These are phyloP conservation scores for Drosophila subsilvestris DNA, from an alignment of 2,888 invertebrate species.

Conservation along the genomic window DNA sequence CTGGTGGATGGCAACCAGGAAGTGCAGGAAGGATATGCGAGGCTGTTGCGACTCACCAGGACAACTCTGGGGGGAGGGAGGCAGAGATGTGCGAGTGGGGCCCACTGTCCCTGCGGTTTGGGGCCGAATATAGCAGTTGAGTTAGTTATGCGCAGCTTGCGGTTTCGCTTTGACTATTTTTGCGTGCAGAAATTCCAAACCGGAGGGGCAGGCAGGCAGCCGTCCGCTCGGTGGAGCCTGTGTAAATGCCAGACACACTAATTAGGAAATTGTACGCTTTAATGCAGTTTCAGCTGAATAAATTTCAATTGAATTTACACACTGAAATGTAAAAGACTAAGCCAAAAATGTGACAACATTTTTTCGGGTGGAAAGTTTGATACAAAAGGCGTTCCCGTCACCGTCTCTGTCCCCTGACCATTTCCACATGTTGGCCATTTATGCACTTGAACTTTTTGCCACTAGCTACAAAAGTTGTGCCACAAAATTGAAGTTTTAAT, in stretches of 20 bases:
- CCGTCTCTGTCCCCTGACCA: slow-evolving; percentile 30
- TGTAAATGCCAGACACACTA: slow-evolving; percentile 61
- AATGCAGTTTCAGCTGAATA: slow-evolving; percentile 43
- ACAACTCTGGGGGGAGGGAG: neutral
- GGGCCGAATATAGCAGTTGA: slow-evolving; percentile 73
- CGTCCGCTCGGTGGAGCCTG: slow-evolving; percentile 5
- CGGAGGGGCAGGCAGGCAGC: slow-evolving; percentile 17
- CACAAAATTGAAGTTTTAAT: slow-evolving; percentile 81
- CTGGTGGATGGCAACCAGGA: neutral
- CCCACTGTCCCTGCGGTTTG: slow-evolving; percentile 63
- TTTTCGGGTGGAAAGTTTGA: slow-evolving; percentile 25
- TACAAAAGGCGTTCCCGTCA: slow-evolving; percentile 41
- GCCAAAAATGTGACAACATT: slow-evolving; percentile 3
- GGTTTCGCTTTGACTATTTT: slow-evolving; percentile 75
- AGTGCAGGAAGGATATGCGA: slow-evolving; percentile 12
- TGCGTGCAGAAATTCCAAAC: slow-evolving; percentile 58
- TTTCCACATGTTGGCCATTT: slow-evolving; percentile 70
- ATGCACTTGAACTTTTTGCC: slow-evolving; percentile 68
- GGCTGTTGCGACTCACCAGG: neutral
- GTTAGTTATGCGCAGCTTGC: slow-evolving; percentile 80
- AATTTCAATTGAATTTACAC: slow-evolving; percentile 61
- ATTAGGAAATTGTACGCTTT: slow-evolving; percentile 73
- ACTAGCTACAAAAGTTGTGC: slow-evolving; percentile 58
- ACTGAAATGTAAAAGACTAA: slow-evolving; percentile 7
- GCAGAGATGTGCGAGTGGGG: neutral